Percentiles rank a stretch among this genome's conserved stretches.
Evolutionary conservation across 2,888 invertebrate species (phyloP).

Genomic region (Eupithecia abbreviata): DNA sequence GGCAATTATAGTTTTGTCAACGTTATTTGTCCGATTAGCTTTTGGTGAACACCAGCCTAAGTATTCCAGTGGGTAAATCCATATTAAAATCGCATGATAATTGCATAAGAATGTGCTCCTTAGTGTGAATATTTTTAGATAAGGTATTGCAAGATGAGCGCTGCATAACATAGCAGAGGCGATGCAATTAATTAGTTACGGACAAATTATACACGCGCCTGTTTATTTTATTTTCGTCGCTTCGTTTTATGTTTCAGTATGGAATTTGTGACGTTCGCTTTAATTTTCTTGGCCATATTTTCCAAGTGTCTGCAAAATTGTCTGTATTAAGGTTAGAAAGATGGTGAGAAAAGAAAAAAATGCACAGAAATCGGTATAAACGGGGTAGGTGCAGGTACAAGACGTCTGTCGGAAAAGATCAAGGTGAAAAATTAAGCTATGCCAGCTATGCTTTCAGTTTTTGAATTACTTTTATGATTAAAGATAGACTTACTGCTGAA

Average conservation of each 20-base stretch:
- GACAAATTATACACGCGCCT: conserved; percentile 29
- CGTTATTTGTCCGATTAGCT: too few species aligned
- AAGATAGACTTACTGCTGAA: background rate
- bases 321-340: background rate
- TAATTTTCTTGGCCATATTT: background rate
- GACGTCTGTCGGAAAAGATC: background rate
- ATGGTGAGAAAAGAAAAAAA: background rate
- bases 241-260: conserved; percentile 13
- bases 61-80: background rate
- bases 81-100: conserved; percentile 43
- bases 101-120: conserved; percentile 12
- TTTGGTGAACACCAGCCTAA: background rate
- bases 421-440: background rate
- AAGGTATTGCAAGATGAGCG: conserved; percentile 16
- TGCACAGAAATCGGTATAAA: background rate
- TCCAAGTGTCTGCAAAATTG: background rate
- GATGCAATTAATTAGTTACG: conserved; percentile 29
- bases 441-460: background rate
- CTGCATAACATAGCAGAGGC: conserved; percentile 16
- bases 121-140: conserved; percentile 11
- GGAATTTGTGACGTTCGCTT: background rate
- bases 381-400: background rate
- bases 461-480: background rate
- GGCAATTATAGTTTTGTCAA: too few species aligned
- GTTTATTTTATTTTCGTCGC: conserved; percentile 26